Conservation (phyloP, 53 echinoderm and acorn worm genomes). For the Echinometra lucunter region DNA sequence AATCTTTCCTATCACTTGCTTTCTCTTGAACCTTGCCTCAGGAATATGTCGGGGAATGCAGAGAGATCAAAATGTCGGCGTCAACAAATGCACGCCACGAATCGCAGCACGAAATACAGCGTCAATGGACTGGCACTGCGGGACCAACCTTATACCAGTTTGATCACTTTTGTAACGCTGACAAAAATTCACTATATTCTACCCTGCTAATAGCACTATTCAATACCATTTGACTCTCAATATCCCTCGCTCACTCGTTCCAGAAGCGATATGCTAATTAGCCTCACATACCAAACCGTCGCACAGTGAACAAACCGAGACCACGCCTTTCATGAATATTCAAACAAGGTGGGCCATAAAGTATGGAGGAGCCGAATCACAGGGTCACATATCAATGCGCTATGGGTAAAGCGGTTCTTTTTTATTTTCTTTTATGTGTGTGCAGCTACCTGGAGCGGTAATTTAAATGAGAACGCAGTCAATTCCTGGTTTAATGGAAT, state of each 20-base stretch:
- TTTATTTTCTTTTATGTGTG: neutral
- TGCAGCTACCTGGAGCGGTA: neutral
- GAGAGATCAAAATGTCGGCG: neutral
- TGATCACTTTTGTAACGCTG: constrained; percentile 28
- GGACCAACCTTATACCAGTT: constrained; percentile 33
- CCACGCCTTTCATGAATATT: constrained; percentile 47
- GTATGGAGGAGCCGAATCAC: neutral
- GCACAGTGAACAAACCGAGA: neutral
- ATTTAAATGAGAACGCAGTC: neutral
- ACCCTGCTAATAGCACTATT: constrained; percentile 25
- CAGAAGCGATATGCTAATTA: constrained; percentile 37
- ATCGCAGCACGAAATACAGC: neutral
- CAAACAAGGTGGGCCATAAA: neutral
- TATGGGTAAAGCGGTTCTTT: neutral
- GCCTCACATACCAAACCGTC: neutral
- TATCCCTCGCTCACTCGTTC: neutral
- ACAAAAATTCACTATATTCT: constrained; percentile 26
- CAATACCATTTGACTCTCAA: constrained; percentile 41
- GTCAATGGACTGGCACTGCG: constrained; percentile 1
- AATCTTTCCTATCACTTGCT: neutral
- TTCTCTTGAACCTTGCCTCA: neutral
- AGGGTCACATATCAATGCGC: neutral
- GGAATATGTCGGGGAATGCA: neutral
- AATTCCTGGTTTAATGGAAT: constrained; percentile 12
- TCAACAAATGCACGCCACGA: neutral